phyloP scores from a whole-genome alignment of 2,888 invertebrate genomes.

The Megalurothrips usitatus region DNA sequence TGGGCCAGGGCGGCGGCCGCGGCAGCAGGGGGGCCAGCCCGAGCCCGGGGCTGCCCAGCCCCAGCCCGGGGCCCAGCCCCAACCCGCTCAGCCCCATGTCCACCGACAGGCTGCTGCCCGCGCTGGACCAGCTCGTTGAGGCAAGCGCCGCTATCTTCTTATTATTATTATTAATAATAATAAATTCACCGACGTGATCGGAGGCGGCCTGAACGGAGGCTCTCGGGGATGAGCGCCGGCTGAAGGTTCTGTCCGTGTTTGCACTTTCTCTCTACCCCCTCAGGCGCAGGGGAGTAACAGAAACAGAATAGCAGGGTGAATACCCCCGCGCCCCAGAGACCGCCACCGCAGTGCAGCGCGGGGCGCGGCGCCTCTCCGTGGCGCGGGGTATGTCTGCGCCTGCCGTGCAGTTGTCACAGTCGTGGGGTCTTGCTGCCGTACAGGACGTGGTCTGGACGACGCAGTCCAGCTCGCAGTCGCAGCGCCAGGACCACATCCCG shows the following conservation, averaged over 20 bases:
- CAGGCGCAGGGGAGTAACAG: too few species aligned
- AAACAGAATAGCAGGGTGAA: background rate
- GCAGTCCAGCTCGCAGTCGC: slow-evolving; percentile 18
- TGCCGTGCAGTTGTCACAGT: background rate
- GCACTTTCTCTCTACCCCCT: too few species aligned
- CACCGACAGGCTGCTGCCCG: slow-evolving; percentile 39
- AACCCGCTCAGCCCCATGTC: slow-evolving; percentile 38
- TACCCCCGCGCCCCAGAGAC: background rate
- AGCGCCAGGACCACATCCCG: background rate
- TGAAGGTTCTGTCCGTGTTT: too few species aligned
- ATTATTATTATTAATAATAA: too few species aligned
- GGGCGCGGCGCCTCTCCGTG: background rate
- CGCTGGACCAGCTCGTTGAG: slow-evolving; percentile 29
- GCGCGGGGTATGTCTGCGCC: background rate
- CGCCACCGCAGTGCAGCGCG: background rate
- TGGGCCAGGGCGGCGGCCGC: background rate
- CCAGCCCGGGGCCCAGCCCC: slow-evolving; percentile 30
- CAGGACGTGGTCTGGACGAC: slow-evolving; percentile 21
- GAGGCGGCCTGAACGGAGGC: background rate
- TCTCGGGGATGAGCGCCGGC: too few species aligned
- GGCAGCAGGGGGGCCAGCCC: slow-evolving; percentile 11
- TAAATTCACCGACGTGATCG: background rate
- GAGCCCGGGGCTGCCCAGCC: background rate
- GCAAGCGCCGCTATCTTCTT: background rate
- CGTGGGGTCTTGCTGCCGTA: background rate